Evolutionary conservation across 2,797 vertebrate genomes (phyloP), one percentile per base, ranked within the genome.

Genomic region (Microctenopoma steveboyesi): DNA sequence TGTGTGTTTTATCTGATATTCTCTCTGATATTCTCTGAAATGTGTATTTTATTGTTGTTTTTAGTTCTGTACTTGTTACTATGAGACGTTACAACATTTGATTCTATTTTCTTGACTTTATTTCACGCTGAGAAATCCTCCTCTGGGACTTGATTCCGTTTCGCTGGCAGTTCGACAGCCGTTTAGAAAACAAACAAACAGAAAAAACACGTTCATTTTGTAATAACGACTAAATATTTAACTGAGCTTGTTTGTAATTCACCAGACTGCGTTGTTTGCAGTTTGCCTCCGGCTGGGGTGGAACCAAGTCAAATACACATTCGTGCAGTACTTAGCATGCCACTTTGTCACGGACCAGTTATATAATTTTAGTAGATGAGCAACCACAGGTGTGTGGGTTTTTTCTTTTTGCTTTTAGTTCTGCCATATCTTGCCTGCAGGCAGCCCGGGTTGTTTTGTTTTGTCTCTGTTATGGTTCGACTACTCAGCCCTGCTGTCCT

Each of bases 191-290:
- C 74, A 74, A 72, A 76, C n/a, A 39, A 56, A 33, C 30, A 33
- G 30, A 33, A 33, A 33, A 33, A 33, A 5, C 30, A 33, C 30
- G 5, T 57, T 81, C 58, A 53, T 55, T 77, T 76, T 78, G n/a
- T 27, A 62, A 82, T 63, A 65, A 30, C 14, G 45, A 39, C 48
- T 70, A 70, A 79, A 81, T 82, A 80, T 83, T 74, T 78, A 74
- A 85, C 69, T 43, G 13, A 74, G 64, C n/a, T 52, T 14, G 3
- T 7, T 52, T 0, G 6, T 14, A 60, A 45, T n/a, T 2, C 10
- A 37, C 8, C 51, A 48, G 37, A 42, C 40, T 50, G 49, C 3
- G 15, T 45, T 55, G 72, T 53, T 53, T 68, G 30, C n/a, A 40
- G 39, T 71, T n/a, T 0, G 4, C 48, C 25, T 56, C 9, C 7